Evolutionary conservation across 2,113 vertebrate species (phyloP).

Genomic region (Rhegmatorhina hoffmannsi): DNA sequence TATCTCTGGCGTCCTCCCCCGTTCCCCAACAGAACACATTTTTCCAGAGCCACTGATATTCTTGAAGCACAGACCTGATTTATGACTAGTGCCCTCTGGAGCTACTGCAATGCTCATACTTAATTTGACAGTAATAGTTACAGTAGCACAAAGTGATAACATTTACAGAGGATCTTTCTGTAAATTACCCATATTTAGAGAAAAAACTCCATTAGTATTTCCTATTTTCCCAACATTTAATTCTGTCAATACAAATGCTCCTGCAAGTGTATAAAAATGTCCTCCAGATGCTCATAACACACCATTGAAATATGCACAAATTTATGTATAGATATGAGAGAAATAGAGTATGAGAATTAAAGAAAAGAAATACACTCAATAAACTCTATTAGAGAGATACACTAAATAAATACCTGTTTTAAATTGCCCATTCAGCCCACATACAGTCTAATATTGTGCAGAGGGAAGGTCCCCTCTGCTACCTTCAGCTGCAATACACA

Average conservation of each 20-base stretch:
- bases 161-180: not conserved
- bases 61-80: not conserved
- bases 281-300: not conserved
- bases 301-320: not conserved
- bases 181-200: not conserved
- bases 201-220: not conserved
- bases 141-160: not conserved
- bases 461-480: not conserved
- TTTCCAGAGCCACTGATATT: conserved; percentile 22
- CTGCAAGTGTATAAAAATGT: not conserved
- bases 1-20: conserved; percentile 15
- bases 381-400: not conserved
- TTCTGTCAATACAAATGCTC: not conserved
- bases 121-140: not conserved
- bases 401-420: not conserved
- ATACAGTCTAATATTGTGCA: not conserved
- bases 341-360: not conserved
- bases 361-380: not conserved
- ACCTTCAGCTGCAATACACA: not conserved
- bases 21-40: not conserved
- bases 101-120: not conserved
- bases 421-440: not conserved
- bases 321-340: not conserved
- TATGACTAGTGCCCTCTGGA: not conserved
- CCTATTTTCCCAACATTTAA: not conserved